phyloP scores from a whole-genome alignment of 2,888 invertebrate species.

The Didymodactylos carnosus region DNA sequence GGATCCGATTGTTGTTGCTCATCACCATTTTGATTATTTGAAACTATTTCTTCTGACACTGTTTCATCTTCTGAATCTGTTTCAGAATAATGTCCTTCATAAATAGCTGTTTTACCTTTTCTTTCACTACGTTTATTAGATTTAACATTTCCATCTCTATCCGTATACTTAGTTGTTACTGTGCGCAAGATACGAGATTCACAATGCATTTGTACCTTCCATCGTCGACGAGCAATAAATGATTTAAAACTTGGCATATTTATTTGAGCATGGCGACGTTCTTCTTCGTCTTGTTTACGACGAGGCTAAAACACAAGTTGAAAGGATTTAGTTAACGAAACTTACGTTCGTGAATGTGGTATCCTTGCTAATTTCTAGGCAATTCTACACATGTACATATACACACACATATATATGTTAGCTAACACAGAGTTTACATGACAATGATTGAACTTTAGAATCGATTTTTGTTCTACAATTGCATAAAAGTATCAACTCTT shows the following conservation, averaged over 20 bases:
- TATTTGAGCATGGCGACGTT: slow-evolving; percentile 22
- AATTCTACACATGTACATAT: too few species aligned
- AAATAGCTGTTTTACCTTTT: slow-evolving; percentile 11
- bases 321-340: too few species aligned
- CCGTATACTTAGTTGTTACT: slow-evolving; percentile 9
- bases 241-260: slow-evolving; percentile 36
- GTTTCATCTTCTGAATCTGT: slow-evolving; percentile 2
- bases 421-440: too few species aligned
- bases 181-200: slow-evolving; percentile 13
- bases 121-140: slow-evolving; percentile 4
- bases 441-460: too few species aligned
- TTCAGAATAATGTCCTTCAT: slow-evolving; percentile 14
- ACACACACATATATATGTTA: too few species aligned
- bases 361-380: too few species aligned
- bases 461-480: too few species aligned
- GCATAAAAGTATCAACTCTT: too few species aligned
- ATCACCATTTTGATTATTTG: too few species aligned
- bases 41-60: too few species aligned
- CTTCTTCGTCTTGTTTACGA: slow-evolving; percentile 20
- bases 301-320: slow-evolving; percentile 24
- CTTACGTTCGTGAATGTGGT: too few species aligned
- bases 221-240: slow-evolving; percentile 36
- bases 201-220: slow-evolving; percentile 32
- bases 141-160: slow-evolving; percentile 12
- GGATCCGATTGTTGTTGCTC: not conserved